Base-by-base conservation (phyloP, 1,140 invertebrate species). In the Drosophila persimilis region DNA sequence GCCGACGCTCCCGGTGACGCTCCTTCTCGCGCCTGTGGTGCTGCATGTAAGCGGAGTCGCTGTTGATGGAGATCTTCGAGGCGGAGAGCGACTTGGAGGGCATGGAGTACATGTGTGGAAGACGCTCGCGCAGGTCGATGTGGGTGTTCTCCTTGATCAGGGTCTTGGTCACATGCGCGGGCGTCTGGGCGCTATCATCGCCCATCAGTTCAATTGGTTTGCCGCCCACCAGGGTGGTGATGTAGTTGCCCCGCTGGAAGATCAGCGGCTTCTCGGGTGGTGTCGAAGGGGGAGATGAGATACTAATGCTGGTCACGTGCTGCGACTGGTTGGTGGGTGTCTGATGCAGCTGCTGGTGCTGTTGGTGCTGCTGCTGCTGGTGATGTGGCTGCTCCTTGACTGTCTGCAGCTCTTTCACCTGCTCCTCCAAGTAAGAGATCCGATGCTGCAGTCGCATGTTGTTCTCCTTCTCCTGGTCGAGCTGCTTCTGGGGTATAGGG, bases 401-500 rank as follows among this genome's bases (percentile, higher is more conserved):
- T 56, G 47, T 86, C 4, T 95, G 91, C 1, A 96, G 91, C 77
- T 96, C 95, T 0, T 93, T 92, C 50, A 97, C 96, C 91, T 97
- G 96, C 75, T 98, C 96, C 89, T 98, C 97, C 44, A 98, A 93
- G 90, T 97, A 97, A 2, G 95, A 96, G 48, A 97, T 97, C 54
- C 97, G 93, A 90, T 97, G 97, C 6, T 96, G 96, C 46, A 97
- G 92, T 47, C 96, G 93, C 15, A 97, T 94, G 90, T 97, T 97
- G 91, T 97, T 97, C 24, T 95, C 94, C 80, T 95, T 93, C 57
- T 91, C 77, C 55, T 91, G 90, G 50, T 81, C 85, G 0, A 83
- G 66, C 53, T 80, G 77, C 50, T 80, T 91, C 59, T 84, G 86
- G 8, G 62, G 85, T 52, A 76, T 85, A 22, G 76, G 73, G 52